A percentile compares a stretch with the other conserved stretches of the same genome.
Evolutionary conservation across 2,113 vertebrate species (phyloP).

Genomic region (Alligator mississippiensis): DNA sequence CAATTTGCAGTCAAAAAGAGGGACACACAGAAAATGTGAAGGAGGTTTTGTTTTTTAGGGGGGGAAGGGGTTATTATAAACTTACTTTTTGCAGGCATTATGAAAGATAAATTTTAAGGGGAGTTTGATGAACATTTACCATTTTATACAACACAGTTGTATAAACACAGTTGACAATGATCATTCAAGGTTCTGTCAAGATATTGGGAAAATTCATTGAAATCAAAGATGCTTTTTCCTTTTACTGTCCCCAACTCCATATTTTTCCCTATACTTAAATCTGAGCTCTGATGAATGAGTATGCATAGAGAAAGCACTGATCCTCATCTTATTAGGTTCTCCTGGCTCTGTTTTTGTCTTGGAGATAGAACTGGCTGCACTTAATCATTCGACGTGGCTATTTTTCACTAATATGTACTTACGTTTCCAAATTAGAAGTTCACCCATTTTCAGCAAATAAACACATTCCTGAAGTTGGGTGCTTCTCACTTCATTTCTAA

Average conservation of each 20-base stretch:
- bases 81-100: background rate
- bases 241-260: background rate
- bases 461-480: too few species aligned
- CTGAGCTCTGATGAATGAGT: slow-evolving; percentile 8
- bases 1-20: background rate
- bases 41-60: background rate
- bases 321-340: slow-evolving; percentile 55
- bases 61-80: background rate
- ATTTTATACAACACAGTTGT: background rate
- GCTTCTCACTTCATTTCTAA: too few species aligned
- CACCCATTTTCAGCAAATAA: background rate
- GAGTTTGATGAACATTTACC: background rate
- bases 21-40: background rate
- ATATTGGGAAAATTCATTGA: background rate
- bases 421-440: slow-evolving; percentile 11
- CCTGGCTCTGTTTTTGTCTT: slow-evolving; percentile 55
- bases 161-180: background rate
- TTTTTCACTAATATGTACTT: slow-evolving; percentile 33
- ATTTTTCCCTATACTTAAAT: background rate
- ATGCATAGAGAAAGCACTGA: slow-evolving; percentile 41
- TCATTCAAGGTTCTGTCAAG: background rate
- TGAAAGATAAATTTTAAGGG: background rate
- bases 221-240: background rate
- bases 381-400: slow-evolving; percentile 45
- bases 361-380: slow-evolving; percentile 50